Percentiles rank a stretch among this genome's conserved stretches.
phyloP scores from a whole-genome alignment of 2,113 vertebrate species.

The Hyla sarda region DNA sequence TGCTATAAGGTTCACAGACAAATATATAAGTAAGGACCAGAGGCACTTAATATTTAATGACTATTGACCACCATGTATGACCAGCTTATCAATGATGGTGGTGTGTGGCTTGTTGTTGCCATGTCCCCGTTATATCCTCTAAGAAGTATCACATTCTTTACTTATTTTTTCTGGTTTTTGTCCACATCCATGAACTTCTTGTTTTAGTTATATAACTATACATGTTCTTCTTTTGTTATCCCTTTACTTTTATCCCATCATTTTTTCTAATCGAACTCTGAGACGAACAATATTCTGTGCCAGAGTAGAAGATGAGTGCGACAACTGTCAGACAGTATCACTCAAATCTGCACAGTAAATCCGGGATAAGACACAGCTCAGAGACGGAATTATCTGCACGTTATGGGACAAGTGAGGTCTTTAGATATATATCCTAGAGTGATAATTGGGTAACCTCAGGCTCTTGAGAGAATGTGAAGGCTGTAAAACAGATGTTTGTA shows the following conservation, averaged over 20 bases:
- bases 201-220: not conserved
- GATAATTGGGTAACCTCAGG: slow-evolving; percentile 10
- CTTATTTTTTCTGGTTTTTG: not conserved
- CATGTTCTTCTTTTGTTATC: not conserved
- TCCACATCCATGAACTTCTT: not conserved
- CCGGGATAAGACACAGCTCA: slow-evolving; percentile 46
- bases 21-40: no score
- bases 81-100: not conserved
- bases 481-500: not conserved
- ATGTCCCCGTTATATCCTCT: not conserved
- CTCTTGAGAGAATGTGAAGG: not conserved
- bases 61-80: not conserved
- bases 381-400: slow-evolving; percentile 31
- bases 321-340: slow-evolving; percentile 48
- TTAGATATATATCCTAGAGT: slow-evolving; percentile 44
- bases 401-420: slow-evolving; percentile 47
- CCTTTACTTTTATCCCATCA: not conserved
- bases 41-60: no score
- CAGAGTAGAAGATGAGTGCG: not conserved
- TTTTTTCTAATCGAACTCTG: not conserved
- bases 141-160: not conserved
- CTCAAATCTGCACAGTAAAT: slow-evolving; percentile 52
- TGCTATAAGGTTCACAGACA: no score
- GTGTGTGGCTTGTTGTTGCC: not conserved
- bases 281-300: not conserved